These are phyloP conservation scores for Syngnathus scovelli DNA, from an alignment of 2,113 vertebrate genomes.

Conservation along the genomic window DNA sequence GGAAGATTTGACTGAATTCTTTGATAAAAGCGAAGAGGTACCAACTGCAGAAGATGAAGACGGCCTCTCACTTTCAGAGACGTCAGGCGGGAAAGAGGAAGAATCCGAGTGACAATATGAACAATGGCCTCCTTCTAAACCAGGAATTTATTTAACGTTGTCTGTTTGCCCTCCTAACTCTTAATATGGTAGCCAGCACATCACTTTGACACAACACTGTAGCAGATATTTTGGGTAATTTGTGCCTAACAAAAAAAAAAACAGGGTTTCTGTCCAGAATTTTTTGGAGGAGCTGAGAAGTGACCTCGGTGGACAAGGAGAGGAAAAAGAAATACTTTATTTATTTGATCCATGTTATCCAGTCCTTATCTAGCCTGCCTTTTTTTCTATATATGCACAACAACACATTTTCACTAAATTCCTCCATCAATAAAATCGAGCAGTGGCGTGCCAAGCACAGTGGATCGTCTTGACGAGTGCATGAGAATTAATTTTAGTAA, in stretches of 20 bases:
- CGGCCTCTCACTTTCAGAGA: constrained; percentile 51
- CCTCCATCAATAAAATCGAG: constrained; percentile 49
- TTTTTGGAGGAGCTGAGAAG: constrained; percentile 14
- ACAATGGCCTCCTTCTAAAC: constrained; percentile 46
- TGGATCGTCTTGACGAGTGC: too few relatives aligned
- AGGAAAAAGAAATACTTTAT: constrained; percentile 15
- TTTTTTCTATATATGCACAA: constrained; percentile 68
- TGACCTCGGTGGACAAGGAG: constrained; percentile 3
- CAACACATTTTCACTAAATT: constrained; percentile 64
- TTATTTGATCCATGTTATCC: constrained; percentile 34
- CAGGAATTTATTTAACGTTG: constrained; percentile 47
- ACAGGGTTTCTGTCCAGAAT: constrained; percentile 51
- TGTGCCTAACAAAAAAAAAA: constrained; percentile 77
- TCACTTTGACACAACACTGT: constrained; percentile 99
- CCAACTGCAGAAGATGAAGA: constrained; percentile 48
- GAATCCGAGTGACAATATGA: constrained; percentile 51
- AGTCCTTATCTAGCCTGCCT: constrained; percentile 68
- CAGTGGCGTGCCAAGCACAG: too few relatives aligned
- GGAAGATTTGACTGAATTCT: constrained; percentile 47
- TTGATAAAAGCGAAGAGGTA: constrained; percentile 75
- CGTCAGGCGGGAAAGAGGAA: constrained; percentile 52
- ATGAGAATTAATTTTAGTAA: too few relatives aligned
- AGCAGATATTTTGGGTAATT: constrained; percentile 85
- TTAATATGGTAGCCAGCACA: constrained; percentile 89
- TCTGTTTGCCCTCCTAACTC: constrained; percentile 68